Evolutionary conservation across 2,888 invertebrate genomes (phyloP).

Genomic region (Aleiodes alternator): DNA sequence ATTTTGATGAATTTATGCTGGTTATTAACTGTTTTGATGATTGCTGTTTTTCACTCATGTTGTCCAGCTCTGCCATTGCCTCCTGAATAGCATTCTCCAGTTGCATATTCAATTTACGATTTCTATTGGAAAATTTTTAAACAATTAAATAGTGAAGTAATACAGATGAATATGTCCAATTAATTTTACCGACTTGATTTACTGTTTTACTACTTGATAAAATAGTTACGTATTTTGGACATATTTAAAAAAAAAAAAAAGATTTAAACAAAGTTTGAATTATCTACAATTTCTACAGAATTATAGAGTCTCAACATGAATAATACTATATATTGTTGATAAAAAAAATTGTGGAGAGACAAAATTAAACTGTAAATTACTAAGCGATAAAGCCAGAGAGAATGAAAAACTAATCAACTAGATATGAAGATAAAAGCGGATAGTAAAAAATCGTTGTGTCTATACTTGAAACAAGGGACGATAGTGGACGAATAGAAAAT

Average conservation of each 20-base stretch:
- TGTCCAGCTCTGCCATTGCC: slow-evolving; percentile 92
- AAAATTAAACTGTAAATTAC: not conserved
- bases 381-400: slow-evolving; percentile 10
- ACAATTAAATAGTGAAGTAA: not conserved
- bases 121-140: slow-evolving; percentile 78
- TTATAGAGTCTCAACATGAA: not conserved
- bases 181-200: slow-evolving; percentile 24
- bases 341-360: not conserved
- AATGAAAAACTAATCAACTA: slow-evolving; percentile 6
- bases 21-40: slow-evolving; percentile 37
- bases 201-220: slow-evolving; percentile 16
- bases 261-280: too few relatives aligned
- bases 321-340: not conserved
- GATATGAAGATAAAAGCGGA: slow-evolving; percentile 19
- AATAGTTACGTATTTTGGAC: not conserved
- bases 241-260: too few relatives aligned
- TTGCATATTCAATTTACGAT: slow-evolving; percentile 93
- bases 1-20: slow-evolving; percentile 30
- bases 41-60: slow-evolving; percentile 31
- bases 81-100: slow-evolving; percentile 95
- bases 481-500: not conserved
- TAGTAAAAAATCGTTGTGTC: not conserved
- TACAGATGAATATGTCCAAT: not conserved
- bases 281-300: too few relatives aligned
- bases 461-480: not conserved